Percentiles rank a stretch among this genome's conserved stretches.
phyloP scores from a whole-genome alignment of 2,888 invertebrate species.

The Amiota minor region DNA sequence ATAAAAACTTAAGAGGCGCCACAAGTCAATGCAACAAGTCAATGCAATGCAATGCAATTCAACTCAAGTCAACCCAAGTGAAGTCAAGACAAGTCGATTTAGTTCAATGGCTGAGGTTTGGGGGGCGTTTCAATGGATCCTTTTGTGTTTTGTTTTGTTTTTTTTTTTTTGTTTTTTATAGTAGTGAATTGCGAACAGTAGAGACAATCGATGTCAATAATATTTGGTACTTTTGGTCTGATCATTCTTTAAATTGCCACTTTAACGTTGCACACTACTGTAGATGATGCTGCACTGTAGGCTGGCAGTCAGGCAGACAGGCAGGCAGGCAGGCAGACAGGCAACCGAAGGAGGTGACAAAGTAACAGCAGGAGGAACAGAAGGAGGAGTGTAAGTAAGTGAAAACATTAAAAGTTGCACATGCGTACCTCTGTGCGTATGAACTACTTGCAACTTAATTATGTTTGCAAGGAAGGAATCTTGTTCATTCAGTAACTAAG shows the following conservation, averaged over 20 bases:
- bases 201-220: constrained; percentile 43
- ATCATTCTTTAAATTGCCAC: constrained; percentile 62
- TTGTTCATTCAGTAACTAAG: no score
- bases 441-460: constrained; percentile 17
- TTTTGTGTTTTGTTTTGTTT: neutral
- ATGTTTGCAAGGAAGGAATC: neutral
- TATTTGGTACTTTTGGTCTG: constrained; percentile 15
- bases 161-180: neutral
- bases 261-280: constrained; percentile 20
- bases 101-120: no score
- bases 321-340: no score
- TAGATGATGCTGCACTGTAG: constrained; percentile 57
- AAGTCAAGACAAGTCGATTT: no score
- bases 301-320: neutral
- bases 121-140: neutral
- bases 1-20: constrained; percentile 15
- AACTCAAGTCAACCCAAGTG: no score
- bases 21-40: constrained; percentile 1
- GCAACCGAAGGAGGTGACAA: neutral
- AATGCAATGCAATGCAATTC: neutral
- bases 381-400: neutral
- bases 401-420: neutral
- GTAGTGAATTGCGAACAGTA: constrained; percentile 27
- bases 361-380: neutral
- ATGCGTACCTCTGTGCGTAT: constrained; percentile 7